A percentile compares a stretch with the other conserved stretches of the same genome.
phyloP scores from a whole-genome alignment of 2,113 vertebrate genomes.

The Phyllostomus hastatus region DNA sequence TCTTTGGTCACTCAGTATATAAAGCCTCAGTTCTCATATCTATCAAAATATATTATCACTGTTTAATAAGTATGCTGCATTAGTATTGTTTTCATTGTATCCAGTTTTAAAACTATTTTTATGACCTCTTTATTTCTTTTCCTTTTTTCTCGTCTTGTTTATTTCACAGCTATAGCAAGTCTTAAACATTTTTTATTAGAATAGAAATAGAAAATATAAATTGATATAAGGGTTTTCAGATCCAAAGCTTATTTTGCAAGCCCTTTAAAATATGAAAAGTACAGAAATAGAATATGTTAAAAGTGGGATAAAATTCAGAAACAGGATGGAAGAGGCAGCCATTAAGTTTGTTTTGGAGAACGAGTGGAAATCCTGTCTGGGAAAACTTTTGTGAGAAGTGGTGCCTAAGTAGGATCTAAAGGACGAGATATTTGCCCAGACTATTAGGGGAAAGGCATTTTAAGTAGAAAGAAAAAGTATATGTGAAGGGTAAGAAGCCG shows the following conservation, averaged over 20 bases:
- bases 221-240: neutral
- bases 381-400: neutral
- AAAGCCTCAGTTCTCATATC: slow-evolving; percentile 58
- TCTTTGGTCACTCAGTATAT: neutral
- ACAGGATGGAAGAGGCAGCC: neutral
- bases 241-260: slow-evolving; percentile 8
- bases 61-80: slow-evolving; percentile 5
- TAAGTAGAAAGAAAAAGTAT: neutral
- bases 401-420: neutral
- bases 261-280: neutral
- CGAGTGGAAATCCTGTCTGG: neutral
- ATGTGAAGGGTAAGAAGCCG: neutral
- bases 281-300: neutral
- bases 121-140: neutral
- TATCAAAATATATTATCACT: neutral
- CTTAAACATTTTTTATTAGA: neutral
- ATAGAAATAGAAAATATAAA: slow-evolving; percentile 6
- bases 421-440: neutral
- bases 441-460: neutral
- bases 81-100: slow-evolving; percentile 6
- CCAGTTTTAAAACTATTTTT: neutral
- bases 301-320: slow-evolving; percentile 3
- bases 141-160: neutral
- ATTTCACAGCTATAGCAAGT: neutral
- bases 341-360: slow-evolving; percentile 25